Evolutionary conservation across 2,888 invertebrate species (phyloP).

Genomic region (Hanleya hanleyi): DNA sequence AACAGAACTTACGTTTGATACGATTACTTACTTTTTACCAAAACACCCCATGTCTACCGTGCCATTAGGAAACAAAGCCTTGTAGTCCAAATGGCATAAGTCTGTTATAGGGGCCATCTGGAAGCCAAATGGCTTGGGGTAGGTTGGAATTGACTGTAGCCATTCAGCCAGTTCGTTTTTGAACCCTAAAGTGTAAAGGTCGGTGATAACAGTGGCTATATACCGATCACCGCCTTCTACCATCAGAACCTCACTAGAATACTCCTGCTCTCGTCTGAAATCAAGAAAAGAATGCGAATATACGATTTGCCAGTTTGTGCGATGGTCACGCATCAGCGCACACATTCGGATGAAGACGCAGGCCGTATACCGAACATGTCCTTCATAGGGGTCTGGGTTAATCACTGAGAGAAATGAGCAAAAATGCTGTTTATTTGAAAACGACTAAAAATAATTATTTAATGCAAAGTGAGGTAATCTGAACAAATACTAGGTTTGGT

Average conservation of each 20-base stretch:
- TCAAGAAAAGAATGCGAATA: background rate
- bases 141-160: conserved; percentile 20
- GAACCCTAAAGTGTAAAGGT: conserved; percentile 18
- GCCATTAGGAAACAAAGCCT: conserved; percentile 12
- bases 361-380: too few species aligned
- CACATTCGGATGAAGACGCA: too few species aligned
- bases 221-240: conserved; percentile 23
- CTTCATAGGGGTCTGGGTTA: too few species aligned
- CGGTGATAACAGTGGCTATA: conserved; percentile 18
- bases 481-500: too few species aligned
- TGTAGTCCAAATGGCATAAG: conserved; percentile 20
- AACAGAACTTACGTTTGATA: too few species aligned
- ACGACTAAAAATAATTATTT: too few species aligned
- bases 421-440: too few species aligned
- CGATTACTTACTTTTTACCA: background rate
- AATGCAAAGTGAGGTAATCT: too few species aligned
- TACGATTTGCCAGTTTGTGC: too few species aligned
- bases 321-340: too few species aligned
- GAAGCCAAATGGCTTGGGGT: conserved; percentile 30
- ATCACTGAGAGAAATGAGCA: too few species aligned
- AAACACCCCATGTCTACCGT: conserved; percentile 10
- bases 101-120: conserved; percentile 24
- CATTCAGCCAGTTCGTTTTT: conserved; percentile 14
- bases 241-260: conserved; percentile 9
- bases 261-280: background rate